phyloP scores from a whole-genome alignment of 2,888 invertebrate species.

The Ennomos quercinarius region DNA sequence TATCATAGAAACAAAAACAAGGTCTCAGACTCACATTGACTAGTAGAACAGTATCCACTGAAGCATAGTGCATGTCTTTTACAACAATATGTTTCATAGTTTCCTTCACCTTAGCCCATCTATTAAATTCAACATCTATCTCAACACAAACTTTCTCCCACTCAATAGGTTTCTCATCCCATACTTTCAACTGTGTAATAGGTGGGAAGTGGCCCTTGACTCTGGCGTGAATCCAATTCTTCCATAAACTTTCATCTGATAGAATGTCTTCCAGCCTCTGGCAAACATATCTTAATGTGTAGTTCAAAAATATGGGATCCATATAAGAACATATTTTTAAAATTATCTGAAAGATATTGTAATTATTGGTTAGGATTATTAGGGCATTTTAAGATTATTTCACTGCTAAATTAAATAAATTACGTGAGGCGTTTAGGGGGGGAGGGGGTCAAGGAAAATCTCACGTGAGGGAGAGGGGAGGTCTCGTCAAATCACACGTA shows the following conservation, averaged over 20 bases:
- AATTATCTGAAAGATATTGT: constrained; percentile 73
- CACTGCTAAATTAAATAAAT: no score
- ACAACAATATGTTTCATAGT: constrained; percentile 78
- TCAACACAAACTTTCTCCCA: constrained; percentile 86
- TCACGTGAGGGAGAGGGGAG: no score
- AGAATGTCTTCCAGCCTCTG: constrained; percentile 84
- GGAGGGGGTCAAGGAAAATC: no score
- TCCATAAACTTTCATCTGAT: constrained; percentile 85
- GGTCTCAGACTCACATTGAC: constrained; percentile 75
- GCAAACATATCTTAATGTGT: constrained; percentile 83
- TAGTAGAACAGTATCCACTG: constrained; percentile 85
- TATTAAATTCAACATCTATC: constrained; percentile 83
- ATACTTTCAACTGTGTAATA: constrained; percentile 65
- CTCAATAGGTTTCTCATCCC: constrained; percentile 72
- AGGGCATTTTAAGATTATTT: no score
- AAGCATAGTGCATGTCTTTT: constrained; percentile 83
- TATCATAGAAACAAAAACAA: no score
- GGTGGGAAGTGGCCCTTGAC: constrained; percentile 70
- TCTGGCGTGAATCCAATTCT: constrained; percentile 77
- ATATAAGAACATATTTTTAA: constrained; percentile 86
- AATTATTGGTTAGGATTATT: neutral
- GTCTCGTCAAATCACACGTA: no score
- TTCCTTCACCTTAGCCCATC: constrained; percentile 81
- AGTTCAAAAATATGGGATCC: constrained; percentile 83
- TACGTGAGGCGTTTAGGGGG: no score